A percentile compares a stretch with the other conserved stretches of the same genome.
phyloP scores from a whole-genome alignment of 2,113 vertebrate genomes.

The Malurus alboscapulatus region DNA sequence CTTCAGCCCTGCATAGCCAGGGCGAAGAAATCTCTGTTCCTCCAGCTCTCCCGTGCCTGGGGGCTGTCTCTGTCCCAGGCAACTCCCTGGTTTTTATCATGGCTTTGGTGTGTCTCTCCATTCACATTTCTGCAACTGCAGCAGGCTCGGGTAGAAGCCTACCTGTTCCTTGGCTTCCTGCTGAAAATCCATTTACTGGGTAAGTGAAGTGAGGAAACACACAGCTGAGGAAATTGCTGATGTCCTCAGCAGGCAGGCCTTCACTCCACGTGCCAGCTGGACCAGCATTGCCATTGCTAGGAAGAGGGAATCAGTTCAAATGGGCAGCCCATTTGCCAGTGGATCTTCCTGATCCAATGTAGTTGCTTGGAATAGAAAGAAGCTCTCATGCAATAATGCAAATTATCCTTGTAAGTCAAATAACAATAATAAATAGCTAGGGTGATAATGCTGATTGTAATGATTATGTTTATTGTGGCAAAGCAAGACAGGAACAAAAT shows the following conservation, averaged over 20 bases:
- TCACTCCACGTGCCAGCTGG: neutral
- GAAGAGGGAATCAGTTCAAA: neutral
- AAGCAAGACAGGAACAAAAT: neutral
- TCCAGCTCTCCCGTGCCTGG: neutral
- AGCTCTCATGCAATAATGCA: neutral
- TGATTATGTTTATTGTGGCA: neutral
- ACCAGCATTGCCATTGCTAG: neutral
- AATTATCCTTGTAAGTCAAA: neutral
- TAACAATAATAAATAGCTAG: conserved; percentile 11
- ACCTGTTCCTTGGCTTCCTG: neutral
- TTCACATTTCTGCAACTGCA: neutral
- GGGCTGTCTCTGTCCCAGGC: neutral
- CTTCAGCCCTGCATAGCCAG: neutral
- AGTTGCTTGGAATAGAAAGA: neutral
- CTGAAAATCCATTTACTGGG: neutral
- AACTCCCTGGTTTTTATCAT: rapidly evolving
- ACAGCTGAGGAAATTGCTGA: neutral
- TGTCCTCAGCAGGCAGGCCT: neutral
- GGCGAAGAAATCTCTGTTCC: neutral
- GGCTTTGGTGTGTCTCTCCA: neutral
- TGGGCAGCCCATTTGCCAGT: neutral
- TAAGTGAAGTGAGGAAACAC: neutral
- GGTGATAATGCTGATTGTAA: neutral
- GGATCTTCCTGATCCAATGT: neutral
- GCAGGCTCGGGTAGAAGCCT: neutral